Percentiles rank a stretch among this genome's conserved stretches.
These are phyloP conservation scores for Reinhardtius hippoglossoides DNA, from an alignment of 2,113 vertebrate species.

Conservation along the genomic window DNA sequence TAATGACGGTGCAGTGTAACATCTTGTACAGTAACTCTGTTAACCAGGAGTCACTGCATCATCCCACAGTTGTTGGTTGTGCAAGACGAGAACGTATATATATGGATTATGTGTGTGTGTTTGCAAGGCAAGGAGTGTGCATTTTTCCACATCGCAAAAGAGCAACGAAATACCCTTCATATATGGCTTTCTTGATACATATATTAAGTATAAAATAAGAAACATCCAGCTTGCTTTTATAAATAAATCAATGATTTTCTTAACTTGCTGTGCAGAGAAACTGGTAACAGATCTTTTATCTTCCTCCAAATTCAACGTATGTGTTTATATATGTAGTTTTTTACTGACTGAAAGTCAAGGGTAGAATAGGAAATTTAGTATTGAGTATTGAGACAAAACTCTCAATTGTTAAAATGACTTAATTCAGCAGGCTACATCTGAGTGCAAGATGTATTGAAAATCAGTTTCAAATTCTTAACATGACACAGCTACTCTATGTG, in stretches of 20 bases:
- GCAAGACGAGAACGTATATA: background rate
- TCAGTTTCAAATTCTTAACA: background rate
- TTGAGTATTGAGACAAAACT: background rate
- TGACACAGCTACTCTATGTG: background rate
- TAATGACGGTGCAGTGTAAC: constrained; percentile 12
- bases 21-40: constrained; percentile 1
- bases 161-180: constrained; percentile 2
- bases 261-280: background rate
- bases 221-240: background rate
- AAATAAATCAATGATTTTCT: background rate
- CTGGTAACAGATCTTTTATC: background rate
- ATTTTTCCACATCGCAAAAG: background rate
- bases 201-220: background rate
- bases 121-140: constrained; percentile 45
- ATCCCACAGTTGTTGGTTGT: constrained; percentile 9
- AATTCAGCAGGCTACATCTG: constrained; percentile 1
- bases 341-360: background rate
- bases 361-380: background rate
- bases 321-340: background rate
- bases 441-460: background rate
- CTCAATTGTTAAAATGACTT: no score
- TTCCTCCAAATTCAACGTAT: background rate
- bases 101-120: constrained; percentile 9
- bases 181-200: constrained; percentile 44
- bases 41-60: constrained; percentile 5